A percentile compares a stretch with the other conserved stretches of the same genome.
Conservation (phyloP, 2,113 vertebrate genomes). For the Merops nubicus region DNA sequence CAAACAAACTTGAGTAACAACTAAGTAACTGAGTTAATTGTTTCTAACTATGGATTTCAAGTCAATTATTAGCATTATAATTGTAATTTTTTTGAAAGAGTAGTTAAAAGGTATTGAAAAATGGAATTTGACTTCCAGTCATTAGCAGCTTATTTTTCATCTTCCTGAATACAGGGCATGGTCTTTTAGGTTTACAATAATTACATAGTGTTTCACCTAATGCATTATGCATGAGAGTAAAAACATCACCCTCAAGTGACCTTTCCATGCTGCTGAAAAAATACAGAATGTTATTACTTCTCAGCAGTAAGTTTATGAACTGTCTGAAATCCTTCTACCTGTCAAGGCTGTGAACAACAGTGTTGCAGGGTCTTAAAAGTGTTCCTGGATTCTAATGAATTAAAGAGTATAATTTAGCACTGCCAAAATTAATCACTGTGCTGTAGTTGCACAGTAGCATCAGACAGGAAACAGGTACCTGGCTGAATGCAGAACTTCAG, state of each 20-base stretch:
- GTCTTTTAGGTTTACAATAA: not conserved
- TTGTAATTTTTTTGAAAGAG: slow-evolving; percentile 27
- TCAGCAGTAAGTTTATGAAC: slow-evolving; percentile 42
- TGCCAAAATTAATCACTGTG: not conserved
- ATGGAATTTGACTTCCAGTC: not conserved
- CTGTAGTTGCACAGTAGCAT: not conserved
- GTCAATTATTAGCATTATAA: slow-evolving; percentile 9
- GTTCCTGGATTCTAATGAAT: slow-evolving; percentile 33
- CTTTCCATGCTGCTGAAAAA: slow-evolving; percentile 12
- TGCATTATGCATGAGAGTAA: not conserved
- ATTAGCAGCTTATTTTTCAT: slow-evolving; percentile 34
- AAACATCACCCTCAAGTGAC: slow-evolving; percentile 4
- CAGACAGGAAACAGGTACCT: not conserved
- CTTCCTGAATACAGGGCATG: not conserved
- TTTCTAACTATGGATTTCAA: slow-evolving; percentile 29
- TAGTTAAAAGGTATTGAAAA: slow-evolving; percentile 22
- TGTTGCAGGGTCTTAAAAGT: not conserved
- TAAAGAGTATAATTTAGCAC: not conserved
- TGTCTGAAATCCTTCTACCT: slow-evolving; percentile 36
- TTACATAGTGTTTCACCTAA: not conserved
- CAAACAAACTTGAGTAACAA: not conserved
- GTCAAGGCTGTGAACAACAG: not conserved
- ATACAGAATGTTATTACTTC: slow-evolving; percentile 10
- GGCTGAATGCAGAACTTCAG: not conserved
- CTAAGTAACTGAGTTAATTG: slow-evolving; percentile 4